phyloP scores from a whole-genome alignment of 2,888 invertebrate genomes.

The Tipula vernalis region DNA sequence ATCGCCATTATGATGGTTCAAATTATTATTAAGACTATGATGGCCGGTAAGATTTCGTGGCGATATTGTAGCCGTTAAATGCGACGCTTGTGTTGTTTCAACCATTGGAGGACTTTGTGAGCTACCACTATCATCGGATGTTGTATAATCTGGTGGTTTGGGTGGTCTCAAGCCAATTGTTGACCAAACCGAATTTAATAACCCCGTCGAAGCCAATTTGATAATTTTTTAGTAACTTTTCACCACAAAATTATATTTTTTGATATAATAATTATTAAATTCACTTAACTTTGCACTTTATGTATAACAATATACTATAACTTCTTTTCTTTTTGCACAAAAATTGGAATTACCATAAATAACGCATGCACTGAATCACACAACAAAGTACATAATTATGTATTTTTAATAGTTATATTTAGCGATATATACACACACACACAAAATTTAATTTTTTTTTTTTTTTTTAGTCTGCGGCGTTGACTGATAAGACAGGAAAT shows the following conservation, averaged over 20 bases:
- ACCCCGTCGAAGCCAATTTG: slow-evolving; percentile 22
- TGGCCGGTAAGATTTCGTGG: not conserved
- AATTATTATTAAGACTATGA: slow-evolving; percentile 10
- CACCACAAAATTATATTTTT: not conserved
- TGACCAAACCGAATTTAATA: slow-evolving; percentile 37
- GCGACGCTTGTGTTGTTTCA: slow-evolving; percentile 18
- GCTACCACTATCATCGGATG: slow-evolving; percentile 21
- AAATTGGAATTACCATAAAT: not conserved
- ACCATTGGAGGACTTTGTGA: slow-evolving; percentile 21
- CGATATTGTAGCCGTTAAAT: slow-evolving; percentile 12
- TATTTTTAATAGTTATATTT: not conserved
- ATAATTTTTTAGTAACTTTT: not conserved
- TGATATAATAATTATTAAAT: not conserved
- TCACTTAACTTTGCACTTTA: not conserved
- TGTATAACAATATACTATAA: not conserved
- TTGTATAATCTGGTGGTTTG: slow-evolving; percentile 27
- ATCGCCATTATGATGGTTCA: not conserved
- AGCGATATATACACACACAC: not conserved
- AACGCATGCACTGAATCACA: not conserved
- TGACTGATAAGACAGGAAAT: not conserved
- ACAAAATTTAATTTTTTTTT: not conserved
- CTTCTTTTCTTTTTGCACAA: not conserved
- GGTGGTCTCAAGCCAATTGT: slow-evolving; percentile 32
- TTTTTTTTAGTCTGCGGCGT: not conserved
- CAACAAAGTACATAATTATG: not conserved